These are phyloP conservation scores for Coendou prehensilis DNA, from an alignment of 2,797 vertebrate species.

Conservation along the genomic window DNA sequence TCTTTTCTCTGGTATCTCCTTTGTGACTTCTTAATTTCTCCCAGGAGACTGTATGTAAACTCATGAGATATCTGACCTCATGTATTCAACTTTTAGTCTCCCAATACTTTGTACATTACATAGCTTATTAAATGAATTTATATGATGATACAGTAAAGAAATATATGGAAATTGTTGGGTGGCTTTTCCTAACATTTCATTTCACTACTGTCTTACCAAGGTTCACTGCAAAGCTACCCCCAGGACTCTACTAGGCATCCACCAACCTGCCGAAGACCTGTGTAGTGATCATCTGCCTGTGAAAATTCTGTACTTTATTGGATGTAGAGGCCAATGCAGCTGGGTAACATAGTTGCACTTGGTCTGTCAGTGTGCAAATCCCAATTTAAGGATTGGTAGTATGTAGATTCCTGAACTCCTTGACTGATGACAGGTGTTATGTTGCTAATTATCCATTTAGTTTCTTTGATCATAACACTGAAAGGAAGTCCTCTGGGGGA, in stretches of 20 bases:
- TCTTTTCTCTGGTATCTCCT: neutral
- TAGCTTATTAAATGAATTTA: neutral
- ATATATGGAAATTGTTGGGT: neutral
- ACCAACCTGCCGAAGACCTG: neutral
- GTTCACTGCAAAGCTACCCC: neutral
- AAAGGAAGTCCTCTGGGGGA: neutral
- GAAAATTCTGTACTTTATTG: conserved; percentile 1
- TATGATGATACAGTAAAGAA: neutral
- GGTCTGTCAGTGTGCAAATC: neutral
- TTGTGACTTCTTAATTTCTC: conserved; percentile 17
- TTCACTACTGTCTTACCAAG: neutral
- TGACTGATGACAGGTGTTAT: neutral
- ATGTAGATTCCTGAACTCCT: neutral
- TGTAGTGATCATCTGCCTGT: neutral
- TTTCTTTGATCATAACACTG: neutral
- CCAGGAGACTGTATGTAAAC: conserved; percentile 12
- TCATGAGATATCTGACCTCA: neutral
- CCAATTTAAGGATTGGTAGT: neutral
- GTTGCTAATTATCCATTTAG: neutral
- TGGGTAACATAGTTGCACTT: neutral
- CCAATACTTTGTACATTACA: neutral
- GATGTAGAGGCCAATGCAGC: neutral
- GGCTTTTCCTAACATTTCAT: neutral
- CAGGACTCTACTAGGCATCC: neutral
- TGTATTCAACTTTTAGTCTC: neutral